Base-by-base conservation (phyloP, 2,113 vertebrate genomes). In the Caloenas nicobarica region DNA sequence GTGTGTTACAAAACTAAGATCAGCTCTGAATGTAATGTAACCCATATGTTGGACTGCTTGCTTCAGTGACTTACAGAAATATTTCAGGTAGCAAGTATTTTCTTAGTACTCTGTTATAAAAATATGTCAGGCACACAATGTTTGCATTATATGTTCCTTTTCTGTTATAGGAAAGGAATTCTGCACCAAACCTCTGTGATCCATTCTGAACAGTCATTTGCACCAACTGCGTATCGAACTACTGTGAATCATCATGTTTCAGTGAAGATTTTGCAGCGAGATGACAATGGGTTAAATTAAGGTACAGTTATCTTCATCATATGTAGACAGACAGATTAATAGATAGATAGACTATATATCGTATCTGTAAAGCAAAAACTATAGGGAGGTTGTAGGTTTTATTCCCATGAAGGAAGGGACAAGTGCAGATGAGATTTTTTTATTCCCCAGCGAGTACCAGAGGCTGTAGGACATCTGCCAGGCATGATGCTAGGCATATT, bases 51-150 rank as follows among this genome's bases (percentile, higher is more conserved):
- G 90, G 93, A 33, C 19, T 62, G 94, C 87, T 94, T 93, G 97
- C 97, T 95, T 89, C 95, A 36, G 36, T 74, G 95, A 48, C 91
- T 96, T 54, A 61, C 94, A 93, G 97, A 93, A 97, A 97, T 94
- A 96, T 81, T 97, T 96, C 96, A 97, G 97, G 97, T 91, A 97
- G 98, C 97, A n/a, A 91, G 91, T 79, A 93, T 97, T 96, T 97
- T 93, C 93, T 95, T 84, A 93, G 89, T 10, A 68, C 84, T 92
- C 91, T 17, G 71, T 62, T 96, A 69, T 79, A 88, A 96, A 97
- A 94, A 83, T 86, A 76, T 9, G 28, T 73, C 19, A 11, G 70
- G 81, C 72, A 23, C 86, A 80, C 89, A 85, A 92, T 61, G 92
- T 90, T 93, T 76, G 89, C 85, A 95, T 97, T 97, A 89, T 72